phyloP scores from a whole-genome alignment of 2,888 invertebrate genomes.

The Harpagoxenus sublaevis region DNA sequence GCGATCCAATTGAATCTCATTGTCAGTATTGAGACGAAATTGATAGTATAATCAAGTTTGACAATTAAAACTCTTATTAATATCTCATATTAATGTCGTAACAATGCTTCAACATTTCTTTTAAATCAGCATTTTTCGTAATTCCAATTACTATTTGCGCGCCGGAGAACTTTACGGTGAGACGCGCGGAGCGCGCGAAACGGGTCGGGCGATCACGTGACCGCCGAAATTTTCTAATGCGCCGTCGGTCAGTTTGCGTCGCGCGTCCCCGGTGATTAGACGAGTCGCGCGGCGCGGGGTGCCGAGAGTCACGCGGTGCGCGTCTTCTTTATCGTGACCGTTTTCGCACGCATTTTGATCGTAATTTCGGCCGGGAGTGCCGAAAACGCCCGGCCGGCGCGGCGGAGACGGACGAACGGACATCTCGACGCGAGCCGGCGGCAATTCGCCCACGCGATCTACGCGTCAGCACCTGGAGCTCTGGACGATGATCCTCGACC shows the following conservation, averaged over 20 bases:
- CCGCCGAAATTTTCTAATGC: conserved; percentile 19
- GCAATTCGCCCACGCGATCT: neutral
- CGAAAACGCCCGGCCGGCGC: neutral
- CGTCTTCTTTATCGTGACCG: too few relatives aligned
- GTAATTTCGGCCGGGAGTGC: neutral
- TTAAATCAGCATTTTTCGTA: neutral
- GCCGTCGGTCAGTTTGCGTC: neutral
- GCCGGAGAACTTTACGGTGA: neutral
- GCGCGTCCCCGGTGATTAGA: neutral
- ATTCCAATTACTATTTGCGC: neutral
- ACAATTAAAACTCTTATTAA: neutral
- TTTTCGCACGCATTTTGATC: neutral
- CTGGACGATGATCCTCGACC: neutral
- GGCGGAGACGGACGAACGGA: neutral
- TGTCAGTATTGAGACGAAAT: neutral
- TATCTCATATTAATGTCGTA: neutral
- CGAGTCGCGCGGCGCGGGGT: neutral
- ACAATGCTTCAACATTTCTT: neutral
- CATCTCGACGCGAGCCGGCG: too few relatives aligned
- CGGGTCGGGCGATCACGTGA: neutral
- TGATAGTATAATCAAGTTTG: neutral
- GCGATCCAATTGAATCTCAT: neutral
- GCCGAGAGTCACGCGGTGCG: too few relatives aligned
- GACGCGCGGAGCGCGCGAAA: neutral
- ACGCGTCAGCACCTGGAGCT: too few relatives aligned